Evolutionary conservation across 2,113 vertebrate species (phyloP).

Genomic region (Poeciliopsis occidentalis): DNA sequence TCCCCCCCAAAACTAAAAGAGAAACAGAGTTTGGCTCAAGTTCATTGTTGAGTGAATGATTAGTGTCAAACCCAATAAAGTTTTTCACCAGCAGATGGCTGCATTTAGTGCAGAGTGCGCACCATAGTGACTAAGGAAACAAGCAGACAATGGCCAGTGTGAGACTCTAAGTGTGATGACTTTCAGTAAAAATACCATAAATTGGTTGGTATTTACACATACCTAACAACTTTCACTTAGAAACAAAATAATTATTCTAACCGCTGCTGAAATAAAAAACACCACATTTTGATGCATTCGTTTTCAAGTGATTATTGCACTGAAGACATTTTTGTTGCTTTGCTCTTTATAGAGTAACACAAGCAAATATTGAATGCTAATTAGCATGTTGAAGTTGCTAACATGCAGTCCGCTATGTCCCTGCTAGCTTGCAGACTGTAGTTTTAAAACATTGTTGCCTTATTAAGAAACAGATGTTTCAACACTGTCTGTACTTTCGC

Average conservation of each 20-base stretch:
- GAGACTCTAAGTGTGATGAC: background rate
- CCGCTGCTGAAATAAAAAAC: too few relatives aligned
- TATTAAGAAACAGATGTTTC: background rate
- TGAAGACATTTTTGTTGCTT: too few relatives aligned
- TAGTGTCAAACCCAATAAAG: constrained; percentile 50
- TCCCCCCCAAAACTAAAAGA: background rate
- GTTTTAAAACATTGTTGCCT: background rate
- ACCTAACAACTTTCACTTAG: background rate
- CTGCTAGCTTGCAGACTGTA: background rate
- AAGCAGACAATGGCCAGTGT: background rate
- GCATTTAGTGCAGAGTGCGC: constrained; percentile 32
- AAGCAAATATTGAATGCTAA: background rate
- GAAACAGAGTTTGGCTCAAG: constrained; percentile 29
- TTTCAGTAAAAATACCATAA: background rate
- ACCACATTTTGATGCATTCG: too few relatives aligned
- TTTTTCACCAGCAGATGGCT: constrained; percentile 69
- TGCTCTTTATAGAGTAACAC: too few relatives aligned
- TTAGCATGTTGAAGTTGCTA: background rate
- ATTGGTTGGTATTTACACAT: background rate
- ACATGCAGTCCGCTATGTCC: background rate
- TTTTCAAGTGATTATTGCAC: too few relatives aligned
- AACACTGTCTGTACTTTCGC: background rate
- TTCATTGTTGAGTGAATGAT: constrained; percentile 33
- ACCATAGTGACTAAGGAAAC: constrained; percentile 40
- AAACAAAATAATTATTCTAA: too few relatives aligned